These are phyloP conservation scores for Bergia puertoricense DNA, from an alignment of 92 coral and sea anemone genomes.

Conservation along the genomic window DNA sequence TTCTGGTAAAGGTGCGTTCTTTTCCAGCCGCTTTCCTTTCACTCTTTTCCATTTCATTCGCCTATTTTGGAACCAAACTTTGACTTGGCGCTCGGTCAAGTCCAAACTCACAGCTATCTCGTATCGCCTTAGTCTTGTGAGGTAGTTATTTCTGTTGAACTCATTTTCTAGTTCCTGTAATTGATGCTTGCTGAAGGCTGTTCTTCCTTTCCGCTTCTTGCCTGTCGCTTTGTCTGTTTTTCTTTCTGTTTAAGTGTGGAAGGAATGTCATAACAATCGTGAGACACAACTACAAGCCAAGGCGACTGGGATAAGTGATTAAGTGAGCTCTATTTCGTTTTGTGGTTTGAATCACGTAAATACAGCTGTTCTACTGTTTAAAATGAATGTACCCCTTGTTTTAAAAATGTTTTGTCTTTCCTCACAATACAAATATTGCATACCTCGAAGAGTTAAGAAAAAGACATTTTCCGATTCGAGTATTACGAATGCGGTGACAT, in stretches of 20 bases:
- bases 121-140: slow-evolving; percentile 93
- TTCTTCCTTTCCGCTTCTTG: slow-evolving; percentile 95
- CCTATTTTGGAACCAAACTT: slow-evolving; percentile 98
- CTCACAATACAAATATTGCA: neutral
- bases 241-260: slow-evolving; percentile 43
- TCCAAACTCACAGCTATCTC: slow-evolving; percentile 99
- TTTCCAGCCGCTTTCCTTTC: slow-evolving; percentile 93
- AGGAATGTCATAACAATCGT: neutral
- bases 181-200: slow-evolving; percentile 98
- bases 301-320: neutral
- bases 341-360: neutral
- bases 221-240: slow-evolving; percentile 75
- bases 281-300: neutral
- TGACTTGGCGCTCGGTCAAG: slow-evolving; percentile 96
- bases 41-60: slow-evolving; percentile 99
- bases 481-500: neutral
- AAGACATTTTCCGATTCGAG: neutral
- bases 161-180: slow-evolving; percentile 99
- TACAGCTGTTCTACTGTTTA: neutral
- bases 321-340: neutral
- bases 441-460: neutral
- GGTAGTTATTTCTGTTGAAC: slow-evolving; percentile 94
- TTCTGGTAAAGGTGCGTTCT: slow-evolving; percentile 62
- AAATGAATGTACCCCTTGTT: neutral
- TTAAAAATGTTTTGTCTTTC: neutral